These are phyloP conservation scores for Rutilus rutilus DNA, from an alignment of 2,113 vertebrate species.

Conservation along the genomic window DNA sequence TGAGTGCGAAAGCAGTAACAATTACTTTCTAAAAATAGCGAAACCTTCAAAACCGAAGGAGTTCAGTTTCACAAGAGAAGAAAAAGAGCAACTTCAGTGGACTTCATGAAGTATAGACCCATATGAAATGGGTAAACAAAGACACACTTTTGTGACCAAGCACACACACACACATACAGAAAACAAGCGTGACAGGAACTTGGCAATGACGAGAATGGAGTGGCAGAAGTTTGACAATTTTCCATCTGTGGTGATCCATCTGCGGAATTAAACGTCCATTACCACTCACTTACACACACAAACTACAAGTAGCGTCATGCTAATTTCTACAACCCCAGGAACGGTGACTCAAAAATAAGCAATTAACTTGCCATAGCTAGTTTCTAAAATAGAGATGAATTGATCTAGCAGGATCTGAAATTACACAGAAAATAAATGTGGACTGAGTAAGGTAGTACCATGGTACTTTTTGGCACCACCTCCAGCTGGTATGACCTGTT, in stretches of 20 bases:
- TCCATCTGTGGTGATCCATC: slow-evolving; percentile 35
- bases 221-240: slow-evolving; percentile 35
- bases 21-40: slow-evolving; percentile 15
- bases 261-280: background rate
- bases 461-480: background rate
- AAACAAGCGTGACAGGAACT: slow-evolving; percentile 36
- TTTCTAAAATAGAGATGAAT: background rate
- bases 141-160: background rate
- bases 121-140: slow-evolving; percentile 1
- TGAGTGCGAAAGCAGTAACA: background rate
- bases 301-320: background rate
- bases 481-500: background rate
- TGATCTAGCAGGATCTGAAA: background rate
- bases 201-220: slow-evolving; percentile 24
- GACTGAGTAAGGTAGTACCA: background rate
- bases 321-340: background rate
- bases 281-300: background rate
- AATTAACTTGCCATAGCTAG: background rate
- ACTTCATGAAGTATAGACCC: background rate
- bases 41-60: background rate
- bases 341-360: background rate
- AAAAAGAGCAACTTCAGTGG: background rate
- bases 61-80: background rate
- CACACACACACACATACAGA: background rate
- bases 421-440: background rate